Base-by-base conservation (phyloP, 2,797 vertebrate species). In the Malacoctenus gilli region DNA sequence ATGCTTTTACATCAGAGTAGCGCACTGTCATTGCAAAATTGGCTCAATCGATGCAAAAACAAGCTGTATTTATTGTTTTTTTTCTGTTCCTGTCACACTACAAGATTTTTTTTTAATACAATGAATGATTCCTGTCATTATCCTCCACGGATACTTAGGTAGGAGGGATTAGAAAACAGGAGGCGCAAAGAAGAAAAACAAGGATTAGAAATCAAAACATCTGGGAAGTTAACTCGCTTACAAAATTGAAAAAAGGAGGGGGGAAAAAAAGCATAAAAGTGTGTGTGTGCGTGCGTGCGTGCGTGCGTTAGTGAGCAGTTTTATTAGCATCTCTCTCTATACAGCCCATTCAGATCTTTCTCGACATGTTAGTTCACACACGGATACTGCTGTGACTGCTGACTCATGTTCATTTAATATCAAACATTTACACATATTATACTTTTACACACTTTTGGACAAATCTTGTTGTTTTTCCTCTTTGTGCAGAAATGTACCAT, bases 131-230 rank as follows among this genome's bases (percentile, higher is more conserved):
- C 41, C 20, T 3, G 16, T 44, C 44, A 28, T 79, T 72, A 51
- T 69, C 50, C 43, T 41, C 44, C 39, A 37, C 10, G 9, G 4
- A 8, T 32, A 72, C 52, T 72, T 37, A 11, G 57, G 44, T 62
- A 59, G 69, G 22, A 21, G 35, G 66, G 77, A 85, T 86, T 82
- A 80, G 59, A 52, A 73, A 74, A 53, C 68, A 66, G 64, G 55
- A 79, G 54, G 61, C 19, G 0, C 5, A 28, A 42, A 37, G 32
- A 16, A 21, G 4, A n/a, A 60, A 62, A 77, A 83, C 44, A 56
- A 40, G 65, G 75, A 79, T 81, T 75, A 77, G 28, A 56, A 76
- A 66, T 44, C 14, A 61, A 85, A 85, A 75, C 78, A 83, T 79
- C 71, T 79, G 77, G 69, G 25, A 80, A 65, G 62, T 72, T 62